Conservation (phyloP, 2,888 invertebrate genomes). For the Caenorhabditis afra region DNA sequence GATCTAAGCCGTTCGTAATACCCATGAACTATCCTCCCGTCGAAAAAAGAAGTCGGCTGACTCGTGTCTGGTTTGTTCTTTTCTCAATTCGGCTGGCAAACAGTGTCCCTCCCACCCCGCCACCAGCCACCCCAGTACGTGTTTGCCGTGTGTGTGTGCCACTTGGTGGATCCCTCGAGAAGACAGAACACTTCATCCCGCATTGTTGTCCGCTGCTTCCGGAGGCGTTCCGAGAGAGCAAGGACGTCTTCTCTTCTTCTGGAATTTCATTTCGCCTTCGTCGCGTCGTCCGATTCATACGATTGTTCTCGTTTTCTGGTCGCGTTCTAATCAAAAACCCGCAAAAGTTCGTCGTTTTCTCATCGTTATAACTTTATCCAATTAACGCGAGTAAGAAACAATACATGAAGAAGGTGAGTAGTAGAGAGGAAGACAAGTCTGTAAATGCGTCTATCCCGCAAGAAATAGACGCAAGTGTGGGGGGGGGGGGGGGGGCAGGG, state of each 20-base stretch:
- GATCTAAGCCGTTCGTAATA: slow-evolving; percentile 44
- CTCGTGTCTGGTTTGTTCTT: slow-evolving; percentile 37
- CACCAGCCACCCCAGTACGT: slow-evolving; percentile 31
- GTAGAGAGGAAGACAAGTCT: too few species aligned
- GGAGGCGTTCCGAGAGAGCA: background rate
- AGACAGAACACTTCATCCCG: slow-evolving; percentile 33
- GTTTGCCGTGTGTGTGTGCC: slow-evolving; percentile 35
- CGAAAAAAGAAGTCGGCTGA: slow-evolving; percentile 33
- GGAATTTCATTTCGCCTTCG: background rate
- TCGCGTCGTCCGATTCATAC: too few species aligned
- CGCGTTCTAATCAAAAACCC: too few species aligned
- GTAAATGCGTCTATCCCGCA: too few species aligned
- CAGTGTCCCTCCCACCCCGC: slow-evolving; percentile 4
- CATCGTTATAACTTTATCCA: too few species aligned
- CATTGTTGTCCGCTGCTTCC: slow-evolving; percentile 16
- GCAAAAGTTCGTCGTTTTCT: too few species aligned
- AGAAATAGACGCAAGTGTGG: too few species aligned
- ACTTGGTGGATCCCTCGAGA: slow-evolving; percentile 33
- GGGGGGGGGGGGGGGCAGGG: too few species aligned
- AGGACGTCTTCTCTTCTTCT: background rate
- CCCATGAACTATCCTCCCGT: background rate
- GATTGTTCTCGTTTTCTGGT: too few species aligned
- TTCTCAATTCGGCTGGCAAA: slow-evolving; percentile 48
- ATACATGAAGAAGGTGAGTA: too few species aligned
- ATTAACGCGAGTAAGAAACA: too few species aligned